A percentile compares a stretch with the other conserved stretches of the same genome.
Conservation (phyloP, 2,888 invertebrate species). For the Chaetogeoica ovagalla region DNA sequence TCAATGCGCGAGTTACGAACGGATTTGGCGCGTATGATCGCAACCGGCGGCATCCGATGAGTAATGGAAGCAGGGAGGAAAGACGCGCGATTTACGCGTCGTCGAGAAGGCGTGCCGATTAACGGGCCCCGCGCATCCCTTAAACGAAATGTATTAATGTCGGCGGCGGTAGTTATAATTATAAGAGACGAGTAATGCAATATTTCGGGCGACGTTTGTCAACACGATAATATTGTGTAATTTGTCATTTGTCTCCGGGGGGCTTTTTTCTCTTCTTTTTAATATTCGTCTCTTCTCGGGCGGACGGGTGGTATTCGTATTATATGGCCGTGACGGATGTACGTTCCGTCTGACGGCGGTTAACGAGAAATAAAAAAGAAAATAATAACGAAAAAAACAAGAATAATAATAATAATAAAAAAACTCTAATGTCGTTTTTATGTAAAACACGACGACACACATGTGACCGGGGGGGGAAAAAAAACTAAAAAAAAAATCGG, state of each 20-base stretch:
- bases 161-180: neutral
- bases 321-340: neutral
- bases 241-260: slow-evolving; percentile 30
- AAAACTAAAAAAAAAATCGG: neutral
- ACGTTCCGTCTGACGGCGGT: neutral
- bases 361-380: neutral
- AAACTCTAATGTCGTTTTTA: slow-evolving; percentile 41
- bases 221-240: neutral
- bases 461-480: neutral
- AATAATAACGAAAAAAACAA: neutral
- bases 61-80: neutral
- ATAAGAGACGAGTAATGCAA: neutral
- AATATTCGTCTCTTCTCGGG: neutral
- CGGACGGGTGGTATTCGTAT: neutral
- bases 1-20: too few relatives aligned
- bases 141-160: neutral
- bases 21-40: too few relatives aligned
- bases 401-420: slow-evolving; percentile 3
- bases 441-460: slow-evolving; percentile 19
- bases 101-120: neutral
- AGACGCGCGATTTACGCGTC: neutral
- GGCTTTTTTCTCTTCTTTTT: too few relatives aligned
- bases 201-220: neutral
- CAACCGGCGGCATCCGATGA: neutral
- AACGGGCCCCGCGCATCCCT: neutral